Evolutionary conservation across 2,888 invertebrate genomes (phyloP).

Genomic region (Cosmia pyralina): DNA sequence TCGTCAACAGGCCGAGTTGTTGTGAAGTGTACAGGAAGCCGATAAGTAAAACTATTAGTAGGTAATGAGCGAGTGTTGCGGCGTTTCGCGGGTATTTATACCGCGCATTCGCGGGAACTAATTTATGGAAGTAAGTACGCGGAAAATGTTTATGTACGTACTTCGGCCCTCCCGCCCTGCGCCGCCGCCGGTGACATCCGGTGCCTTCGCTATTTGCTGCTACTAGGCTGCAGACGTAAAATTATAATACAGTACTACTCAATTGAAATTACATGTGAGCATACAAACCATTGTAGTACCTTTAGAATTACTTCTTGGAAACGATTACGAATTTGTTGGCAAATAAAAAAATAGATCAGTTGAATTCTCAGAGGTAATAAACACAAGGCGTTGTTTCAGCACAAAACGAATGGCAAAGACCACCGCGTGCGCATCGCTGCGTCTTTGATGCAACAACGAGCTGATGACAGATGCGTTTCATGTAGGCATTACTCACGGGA

Average conservation of each 20-base stretch:
- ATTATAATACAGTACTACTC: conserved; percentile 62
- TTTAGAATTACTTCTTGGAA: conserved; percentile 32
- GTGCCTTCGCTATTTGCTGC: conserved; percentile 75
- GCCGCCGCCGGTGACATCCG: conserved; percentile 85
- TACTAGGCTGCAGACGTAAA: conserved; percentile 67
- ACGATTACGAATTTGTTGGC: conserved; percentile 47
- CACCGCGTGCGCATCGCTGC: conserved; percentile 61
- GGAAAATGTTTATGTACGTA: conserved; percentile 89
- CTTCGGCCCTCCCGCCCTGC: conserved; percentile 77
- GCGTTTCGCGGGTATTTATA: conserved; percentile 88
- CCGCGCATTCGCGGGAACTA: conserved; percentile 88
- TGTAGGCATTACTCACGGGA: conserved; percentile 57
- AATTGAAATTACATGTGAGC: conserved; percentile 33
- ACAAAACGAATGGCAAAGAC: conserved; percentile 59
- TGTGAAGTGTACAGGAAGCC: conserved; percentile 81
- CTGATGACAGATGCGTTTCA: conserved; percentile 65
- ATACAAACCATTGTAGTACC: conserved; percentile 8
- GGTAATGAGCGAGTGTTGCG: conserved; percentile 85
- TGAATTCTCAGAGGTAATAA: conserved; percentile 55
- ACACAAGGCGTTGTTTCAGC: conserved; percentile 54
- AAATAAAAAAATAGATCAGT: conserved; percentile 39
- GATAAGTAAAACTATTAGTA: conserved; percentile 88
- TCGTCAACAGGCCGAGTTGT: conserved; percentile 69
- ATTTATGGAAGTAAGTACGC: conserved; percentile 90
- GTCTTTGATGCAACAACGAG: conserved; percentile 63